These are phyloP conservation scores for Meghimatium bilineatum DNA, from an alignment of 2,888 invertebrate species.

Conservation along the genomic window DNA sequence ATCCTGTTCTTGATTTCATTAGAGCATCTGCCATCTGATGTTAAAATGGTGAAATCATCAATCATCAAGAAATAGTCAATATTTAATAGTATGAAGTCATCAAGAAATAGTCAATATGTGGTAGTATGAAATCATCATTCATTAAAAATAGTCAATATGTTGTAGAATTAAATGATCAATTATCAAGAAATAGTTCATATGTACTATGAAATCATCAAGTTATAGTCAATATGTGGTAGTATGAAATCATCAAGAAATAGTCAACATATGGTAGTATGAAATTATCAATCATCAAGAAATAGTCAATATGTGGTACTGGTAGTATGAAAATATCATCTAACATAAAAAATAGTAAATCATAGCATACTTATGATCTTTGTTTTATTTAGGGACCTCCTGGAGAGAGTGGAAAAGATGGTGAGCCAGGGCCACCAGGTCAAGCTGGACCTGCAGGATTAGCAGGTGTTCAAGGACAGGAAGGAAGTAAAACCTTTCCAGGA, in stretches of 20 bases:
- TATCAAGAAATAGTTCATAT: no score
- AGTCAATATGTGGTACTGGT: background rate
- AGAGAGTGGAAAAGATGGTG: conserved; percentile 58
- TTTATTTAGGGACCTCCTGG: conserved; percentile 54
- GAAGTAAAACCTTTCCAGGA: conserved; percentile 78
- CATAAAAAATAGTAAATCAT: background rate
- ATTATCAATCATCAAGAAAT: no score
- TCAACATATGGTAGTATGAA: background rate
- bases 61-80: no score
- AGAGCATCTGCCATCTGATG: no score
- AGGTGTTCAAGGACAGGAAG: conserved; percentile 78
- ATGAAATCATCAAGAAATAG: background rate
- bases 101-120: no score
- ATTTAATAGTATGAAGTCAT: no score
- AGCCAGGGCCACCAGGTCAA: conserved; percentile 58
- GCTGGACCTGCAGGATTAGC: conserved; percentile 66
- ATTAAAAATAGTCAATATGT: no score
- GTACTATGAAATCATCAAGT: no score
- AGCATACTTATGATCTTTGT: background rate
- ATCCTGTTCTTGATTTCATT: no score
- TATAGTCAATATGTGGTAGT: background rate
- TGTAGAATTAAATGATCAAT: no score
- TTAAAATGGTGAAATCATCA: no score
- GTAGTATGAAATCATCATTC: no score
- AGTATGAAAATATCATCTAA: background rate